phyloP scores from a whole-genome alignment of 2,113 vertebrate genomes.

The Sturnira hondurensis region DNA sequence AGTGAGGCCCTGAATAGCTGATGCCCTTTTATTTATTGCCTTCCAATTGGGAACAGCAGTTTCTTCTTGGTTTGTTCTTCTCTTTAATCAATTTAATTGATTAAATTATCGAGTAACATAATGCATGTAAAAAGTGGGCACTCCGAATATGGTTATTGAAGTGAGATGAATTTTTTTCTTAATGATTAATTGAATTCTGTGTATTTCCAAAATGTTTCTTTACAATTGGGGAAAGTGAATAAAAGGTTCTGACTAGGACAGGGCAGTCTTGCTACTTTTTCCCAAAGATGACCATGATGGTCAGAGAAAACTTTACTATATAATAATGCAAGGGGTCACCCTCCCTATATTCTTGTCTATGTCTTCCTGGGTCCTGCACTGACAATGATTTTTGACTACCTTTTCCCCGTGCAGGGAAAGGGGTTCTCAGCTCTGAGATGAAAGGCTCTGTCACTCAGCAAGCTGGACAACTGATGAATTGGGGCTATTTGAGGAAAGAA shows the following conservation, averaged over 20 bases:
- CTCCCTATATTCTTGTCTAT: background rate
- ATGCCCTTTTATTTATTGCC: background rate
- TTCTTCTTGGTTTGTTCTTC: background rate
- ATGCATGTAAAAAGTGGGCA: background rate
- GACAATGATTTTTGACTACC: background rate
- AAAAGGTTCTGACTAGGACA: background rate
- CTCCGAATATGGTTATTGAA: background rate
- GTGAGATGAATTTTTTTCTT: background rate
- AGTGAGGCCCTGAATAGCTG: background rate
- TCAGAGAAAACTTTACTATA: background rate
- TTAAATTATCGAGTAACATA: background rate
- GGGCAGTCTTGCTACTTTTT: background rate
- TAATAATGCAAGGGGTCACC: background rate
- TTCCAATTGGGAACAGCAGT: background rate
- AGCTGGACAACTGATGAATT: background rate
- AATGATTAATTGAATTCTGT: constrained; percentile 23
- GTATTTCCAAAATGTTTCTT: background rate
- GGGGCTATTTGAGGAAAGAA: background rate
- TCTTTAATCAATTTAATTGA: background rate
- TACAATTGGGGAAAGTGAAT: background rate
- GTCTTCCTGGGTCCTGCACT: background rate
- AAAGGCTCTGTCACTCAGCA: background rate
- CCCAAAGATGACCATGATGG: background rate
- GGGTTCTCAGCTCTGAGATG: background rate
- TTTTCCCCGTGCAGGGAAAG: background rate